Evolutionary conservation across 2,888 invertebrate genomes (phyloP).

Genomic region (Pollenia amentaria): DNA sequence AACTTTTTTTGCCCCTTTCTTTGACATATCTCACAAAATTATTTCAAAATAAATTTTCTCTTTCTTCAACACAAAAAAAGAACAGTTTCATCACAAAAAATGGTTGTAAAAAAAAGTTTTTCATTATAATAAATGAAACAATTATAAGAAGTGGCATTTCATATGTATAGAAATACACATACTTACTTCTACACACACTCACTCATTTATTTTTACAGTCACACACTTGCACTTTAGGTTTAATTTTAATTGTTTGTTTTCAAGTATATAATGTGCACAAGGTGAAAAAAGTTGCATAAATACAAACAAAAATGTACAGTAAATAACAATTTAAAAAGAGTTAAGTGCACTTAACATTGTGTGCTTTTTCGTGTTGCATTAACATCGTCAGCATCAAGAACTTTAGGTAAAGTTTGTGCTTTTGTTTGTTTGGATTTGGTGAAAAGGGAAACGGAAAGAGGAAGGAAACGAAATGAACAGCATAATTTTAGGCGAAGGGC

Average conservation of each 20-base stretch:
- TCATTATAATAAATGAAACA: slow-evolving; percentile 63
- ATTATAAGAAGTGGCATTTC: slow-evolving; percentile 64
- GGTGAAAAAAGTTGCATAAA: slow-evolving; percentile 46
- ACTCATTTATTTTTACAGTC: slow-evolving; percentile 33
- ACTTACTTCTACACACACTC: slow-evolving; percentile 1
- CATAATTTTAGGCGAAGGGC: slow-evolving; percentile 73
- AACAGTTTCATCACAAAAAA: slow-evolving; percentile 33
- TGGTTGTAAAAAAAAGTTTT: slow-evolving; percentile 28
- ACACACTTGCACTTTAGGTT: slow-evolving; percentile 49
- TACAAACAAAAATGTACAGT: slow-evolving; percentile 42
- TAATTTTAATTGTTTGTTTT: slow-evolving; percentile 48
- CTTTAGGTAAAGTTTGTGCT: slow-evolving; percentile 57
- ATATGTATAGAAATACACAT: background rate
- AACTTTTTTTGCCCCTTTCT: slow-evolving; percentile 14
- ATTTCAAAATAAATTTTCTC: slow-evolving; percentile 55
- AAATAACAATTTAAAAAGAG: slow-evolving; percentile 66
- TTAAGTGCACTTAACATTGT: slow-evolving; percentile 71
- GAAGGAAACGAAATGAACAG: slow-evolving; percentile 54
- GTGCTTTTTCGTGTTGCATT: slow-evolving; percentile 50
- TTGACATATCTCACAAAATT: slow-evolving; percentile 21
- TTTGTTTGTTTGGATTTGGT: slow-evolving; percentile 33
- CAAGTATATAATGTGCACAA: slow-evolving; percentile 64
- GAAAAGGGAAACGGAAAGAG: background rate
- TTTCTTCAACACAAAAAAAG: slow-evolving; percentile 29
- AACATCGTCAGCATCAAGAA: slow-evolving; percentile 44